phyloP scores from a whole-genome alignment of 2,113 vertebrate genomes.

The Oreotrochilus melanogaster region DNA sequence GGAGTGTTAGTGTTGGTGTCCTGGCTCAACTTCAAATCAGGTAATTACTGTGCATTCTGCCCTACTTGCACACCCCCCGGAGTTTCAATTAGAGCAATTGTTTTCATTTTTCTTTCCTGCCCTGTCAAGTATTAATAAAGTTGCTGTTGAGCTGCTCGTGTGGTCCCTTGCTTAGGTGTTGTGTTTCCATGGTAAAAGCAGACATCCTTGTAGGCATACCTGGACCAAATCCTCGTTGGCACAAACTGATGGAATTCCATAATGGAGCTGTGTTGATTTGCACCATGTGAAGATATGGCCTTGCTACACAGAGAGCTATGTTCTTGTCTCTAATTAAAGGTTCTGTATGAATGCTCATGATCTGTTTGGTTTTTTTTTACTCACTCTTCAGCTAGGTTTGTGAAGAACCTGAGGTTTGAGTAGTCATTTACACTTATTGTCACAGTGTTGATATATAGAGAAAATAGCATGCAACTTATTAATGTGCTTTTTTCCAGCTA shows the following conservation, averaged over 20 bases:
- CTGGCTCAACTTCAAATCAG: conserved; percentile 51
- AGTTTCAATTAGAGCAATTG: conserved; percentile 69
- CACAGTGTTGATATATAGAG: neutral
- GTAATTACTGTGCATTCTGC: conserved; percentile 64
- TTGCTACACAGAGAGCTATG: neutral
- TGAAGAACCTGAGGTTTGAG: neutral
- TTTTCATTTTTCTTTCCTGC: conserved; percentile 58
- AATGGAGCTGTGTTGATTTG: neutral
- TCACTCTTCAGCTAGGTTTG: neutral
- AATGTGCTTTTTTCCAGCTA: neutral
- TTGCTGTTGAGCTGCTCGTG: conserved; percentile 1
- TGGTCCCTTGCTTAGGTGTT: conserved; percentile 29
- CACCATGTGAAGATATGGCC: neutral
- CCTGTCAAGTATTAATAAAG: conserved; percentile 48
- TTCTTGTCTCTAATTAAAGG: conserved; percentile 13
- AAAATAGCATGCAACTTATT: neutral
- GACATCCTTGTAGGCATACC: neutral
- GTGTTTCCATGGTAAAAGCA: conserved; percentile 52
- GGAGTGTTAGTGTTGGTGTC: neutral
- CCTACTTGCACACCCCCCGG: conserved; percentile 42
- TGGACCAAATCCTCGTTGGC: neutral
- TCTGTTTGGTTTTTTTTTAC: conserved; percentile 27
- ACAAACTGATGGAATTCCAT: neutral
- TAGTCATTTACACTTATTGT: neutral
- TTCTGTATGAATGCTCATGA: neutral